Evolutionary conservation across 2,888 invertebrate species (phyloP), one percentile per base, ranked within the genome.

Genomic region (Cactoblastis cactorum): DNA sequence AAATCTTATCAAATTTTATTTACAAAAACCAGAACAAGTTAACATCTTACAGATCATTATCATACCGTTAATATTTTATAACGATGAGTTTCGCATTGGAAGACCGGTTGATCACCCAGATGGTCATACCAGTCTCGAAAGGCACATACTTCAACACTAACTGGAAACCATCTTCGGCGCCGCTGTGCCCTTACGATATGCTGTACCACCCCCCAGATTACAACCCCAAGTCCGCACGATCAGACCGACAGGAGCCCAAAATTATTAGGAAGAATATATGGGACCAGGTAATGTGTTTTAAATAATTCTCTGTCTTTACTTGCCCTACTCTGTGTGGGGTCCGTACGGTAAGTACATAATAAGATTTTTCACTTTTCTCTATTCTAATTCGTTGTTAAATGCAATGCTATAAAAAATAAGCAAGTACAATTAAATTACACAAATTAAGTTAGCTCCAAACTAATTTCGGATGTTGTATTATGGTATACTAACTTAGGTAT

Each of bases 201-300:
- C 63, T 88, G 3, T 84, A 80, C 53, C 89, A 90, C 52, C 86
- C 88, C 0, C 88, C 87, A 0, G 85, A 86, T 51, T 89, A 88
- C 58, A 84, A 90, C 45, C 88, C 84, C 0, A 83, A 84, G 54
- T 67, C 87, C 0, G 78, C 80, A 0, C 72, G 89, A 49, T 83
- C 85, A 0, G 89, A 90, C 54, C 73, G 89, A 0, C 79, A 80
- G 53, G 82, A 87, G 53, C 82, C 83, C 0, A 77, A 83, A 55
- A 87, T 84, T 18, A 85, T 84, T 34, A 67, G 79, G 45, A 68
- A 58, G 48, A 87, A 90, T 65, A 88, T 90, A 57, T 90, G 87
- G 88, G 64, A 69, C 9, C 86, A 87, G 71, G 86, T 84, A 69
- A 50, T n/a, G n/a, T n/a, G n/a, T n/a, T n/a, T n/a, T n/a, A n/a